Evolutionary conservation across 2,113 vertebrate genomes (phyloP).

Genomic region (Campylomormyrus tamandua): DNA sequence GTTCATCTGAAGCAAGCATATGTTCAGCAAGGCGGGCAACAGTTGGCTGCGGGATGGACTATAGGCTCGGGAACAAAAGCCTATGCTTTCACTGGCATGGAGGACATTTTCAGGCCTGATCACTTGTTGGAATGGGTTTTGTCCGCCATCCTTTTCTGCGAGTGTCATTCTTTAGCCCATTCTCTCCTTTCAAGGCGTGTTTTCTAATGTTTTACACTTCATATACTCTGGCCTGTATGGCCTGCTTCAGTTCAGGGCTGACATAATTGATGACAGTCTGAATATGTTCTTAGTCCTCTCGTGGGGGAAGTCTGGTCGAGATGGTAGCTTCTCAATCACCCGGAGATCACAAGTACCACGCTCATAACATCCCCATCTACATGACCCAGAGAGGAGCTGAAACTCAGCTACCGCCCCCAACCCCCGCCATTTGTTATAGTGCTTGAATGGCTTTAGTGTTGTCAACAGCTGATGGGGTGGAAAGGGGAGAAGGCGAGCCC

Average conservation of each 20-base stretch:
- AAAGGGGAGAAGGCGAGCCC: constrained; percentile 9
- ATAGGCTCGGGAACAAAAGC: constrained; percentile 71
- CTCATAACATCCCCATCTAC: constrained; percentile 30
- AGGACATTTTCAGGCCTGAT: constrained; percentile 82
- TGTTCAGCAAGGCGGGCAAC: constrained; percentile 79
- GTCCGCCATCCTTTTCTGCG: constrained; percentile 72
- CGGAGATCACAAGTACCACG: constrained; percentile 48
- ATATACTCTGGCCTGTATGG: constrained; percentile 81
- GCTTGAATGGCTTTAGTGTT: constrained; percentile 1
- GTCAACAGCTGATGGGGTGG: constrained; percentile 3
- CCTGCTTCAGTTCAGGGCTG: constrained; percentile 66
- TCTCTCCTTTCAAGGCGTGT: constrained; percentile 75
- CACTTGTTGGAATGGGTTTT: constrained; percentile 73
- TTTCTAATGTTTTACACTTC: constrained; percentile 93
- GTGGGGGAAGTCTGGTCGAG: constrained; percentile 65
- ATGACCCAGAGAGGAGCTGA: constrained; percentile 8
- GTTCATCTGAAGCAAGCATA: constrained; percentile 86
- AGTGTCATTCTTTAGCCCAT: constrained; percentile 63
- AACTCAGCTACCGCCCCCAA: neutral
- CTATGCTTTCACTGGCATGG: constrained; percentile 61
- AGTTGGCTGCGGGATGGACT: constrained; percentile 74
- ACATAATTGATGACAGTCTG: constrained; percentile 69
- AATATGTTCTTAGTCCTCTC: constrained; percentile 46
- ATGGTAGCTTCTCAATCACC: constrained; percentile 69
- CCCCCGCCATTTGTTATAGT: neutral